Base-by-base conservation (phyloP, 2,797 vertebrate species). In the Enteromius viviparus region DNA sequence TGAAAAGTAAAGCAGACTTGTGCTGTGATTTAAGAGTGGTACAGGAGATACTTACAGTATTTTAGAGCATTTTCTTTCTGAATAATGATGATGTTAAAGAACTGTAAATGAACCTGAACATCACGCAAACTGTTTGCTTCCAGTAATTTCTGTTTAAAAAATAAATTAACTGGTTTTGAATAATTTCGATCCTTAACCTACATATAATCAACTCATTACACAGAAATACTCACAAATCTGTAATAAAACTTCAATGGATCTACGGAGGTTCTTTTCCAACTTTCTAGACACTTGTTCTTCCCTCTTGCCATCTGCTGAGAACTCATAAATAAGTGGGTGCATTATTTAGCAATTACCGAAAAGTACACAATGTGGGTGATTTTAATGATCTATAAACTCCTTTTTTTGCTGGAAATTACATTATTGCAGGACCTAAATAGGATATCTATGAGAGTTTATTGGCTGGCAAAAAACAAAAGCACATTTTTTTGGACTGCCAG, bases 301-400 rank as follows among this genome's bases (percentile, higher is more conserved):
- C 51, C 68, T 68, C 76, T 68, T 78, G 60, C 85, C 84, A 87
- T 85, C 87, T 88, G 89, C 71, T 85, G 68, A 87, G 76, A 84
- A 80, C 78, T 72, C 42, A 78, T 86, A 75, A 83, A 82, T 58
- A 83, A 87, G 84, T 66, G 65, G 74, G 76, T 80, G 86, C 88
- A 87, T 86, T 88, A 87, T 87, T 87, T 89, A 87, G 81, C 85
- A 88, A 90, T 91, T 91, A 90, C 77, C 82, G 15, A 81, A 83
- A 83, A 86, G 82, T 80, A 74, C 86, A 87, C 85, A 87, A 87
- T 87, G 80, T 84, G 83, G 81, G 79, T 85, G 84, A 89, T 86
- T 89, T 88, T 89, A 90, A 90, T 86, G 79, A 89, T 81, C 70
- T 85, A 85, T 88, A 88, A 86, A 86, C 66, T 85, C 45, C 53